Evolutionary conservation across 2,888 invertebrate genomes (phyloP).

Genomic region (Microctonus hyperodae): DNA sequence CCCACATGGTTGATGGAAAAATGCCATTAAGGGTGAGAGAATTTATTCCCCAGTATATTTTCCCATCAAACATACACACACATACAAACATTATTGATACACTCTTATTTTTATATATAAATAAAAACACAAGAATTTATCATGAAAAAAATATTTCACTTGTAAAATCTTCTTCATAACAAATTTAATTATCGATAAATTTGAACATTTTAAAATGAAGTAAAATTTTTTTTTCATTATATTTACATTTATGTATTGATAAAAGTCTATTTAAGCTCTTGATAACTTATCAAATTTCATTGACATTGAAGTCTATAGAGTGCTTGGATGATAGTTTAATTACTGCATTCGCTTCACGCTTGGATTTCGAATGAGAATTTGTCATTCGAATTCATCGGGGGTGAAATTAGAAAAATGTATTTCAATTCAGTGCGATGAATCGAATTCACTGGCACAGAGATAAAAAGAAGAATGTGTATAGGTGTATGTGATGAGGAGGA

Average conservation of each 20-base stretch:
- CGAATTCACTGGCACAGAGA: constrained; percentile 40
- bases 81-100: no score
- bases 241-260: no score
- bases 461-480: no score
- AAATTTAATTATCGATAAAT: no score
- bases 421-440: constrained; percentile 42
- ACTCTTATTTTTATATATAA: no score
- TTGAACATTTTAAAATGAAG: no score
- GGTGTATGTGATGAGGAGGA: no score
- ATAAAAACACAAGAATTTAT: no score
- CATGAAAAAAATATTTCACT: no score
- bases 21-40: constrained; percentile 33
- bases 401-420: constrained; percentile 50
- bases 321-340: background rate
- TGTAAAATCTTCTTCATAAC: no score
- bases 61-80: background rate
- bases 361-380: background rate
- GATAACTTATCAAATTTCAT: background rate
- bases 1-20: constrained; percentile 39
- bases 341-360: background rate
- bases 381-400: background rate
- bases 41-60: background rate
- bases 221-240: no score
- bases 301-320: constrained; percentile 2
- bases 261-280: background rate